phyloP scores from a whole-genome alignment of 1,140 invertebrate genomes.

The Mylabris phalerata region DNA sequence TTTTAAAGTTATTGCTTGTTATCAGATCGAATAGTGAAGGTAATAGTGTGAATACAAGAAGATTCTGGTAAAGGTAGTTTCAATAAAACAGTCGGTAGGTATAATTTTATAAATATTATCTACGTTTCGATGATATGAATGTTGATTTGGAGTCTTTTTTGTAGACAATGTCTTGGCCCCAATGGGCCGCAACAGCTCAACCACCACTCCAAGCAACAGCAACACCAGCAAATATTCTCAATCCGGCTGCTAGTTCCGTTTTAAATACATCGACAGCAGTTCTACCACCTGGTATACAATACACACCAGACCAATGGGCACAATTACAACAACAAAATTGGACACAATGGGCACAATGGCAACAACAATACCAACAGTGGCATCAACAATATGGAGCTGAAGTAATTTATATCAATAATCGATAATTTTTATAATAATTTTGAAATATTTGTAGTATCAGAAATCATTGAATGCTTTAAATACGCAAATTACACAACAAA shows the following conservation, averaged over 20 bases:
- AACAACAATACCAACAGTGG: constrained; percentile 78
- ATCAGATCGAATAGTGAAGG: background rate
- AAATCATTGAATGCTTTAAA: constrained; percentile 41
- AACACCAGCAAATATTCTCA: constrained; percentile 16
- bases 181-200: constrained; percentile 15
- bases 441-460: constrained; percentile 34
- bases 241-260: constrained; percentile 17
- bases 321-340: constrained; percentile 68
- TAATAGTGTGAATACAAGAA: background rate
- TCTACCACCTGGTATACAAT: constrained; percentile 50
- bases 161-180: constrained; percentile 33
- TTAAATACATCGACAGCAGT: constrained; percentile 16
- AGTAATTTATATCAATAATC: constrained; percentile 42
- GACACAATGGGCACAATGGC: constrained; percentile 78
- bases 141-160: background rate
- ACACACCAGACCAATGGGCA: constrained; percentile 60
- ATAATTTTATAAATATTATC: background rate
- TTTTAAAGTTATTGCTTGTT: background rate
- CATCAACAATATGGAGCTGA: constrained; percentile 74
- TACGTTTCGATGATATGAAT: too few relatives aligned
- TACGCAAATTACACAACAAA: constrained; percentile 29
- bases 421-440: background rate
- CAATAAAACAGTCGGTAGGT: constrained; percentile 1
- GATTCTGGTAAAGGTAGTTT: background rate
- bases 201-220: constrained; percentile 5